phyloP scores from a whole-genome alignment of 2,797 vertebrate species.

The Anguilla anguilla region DNA sequence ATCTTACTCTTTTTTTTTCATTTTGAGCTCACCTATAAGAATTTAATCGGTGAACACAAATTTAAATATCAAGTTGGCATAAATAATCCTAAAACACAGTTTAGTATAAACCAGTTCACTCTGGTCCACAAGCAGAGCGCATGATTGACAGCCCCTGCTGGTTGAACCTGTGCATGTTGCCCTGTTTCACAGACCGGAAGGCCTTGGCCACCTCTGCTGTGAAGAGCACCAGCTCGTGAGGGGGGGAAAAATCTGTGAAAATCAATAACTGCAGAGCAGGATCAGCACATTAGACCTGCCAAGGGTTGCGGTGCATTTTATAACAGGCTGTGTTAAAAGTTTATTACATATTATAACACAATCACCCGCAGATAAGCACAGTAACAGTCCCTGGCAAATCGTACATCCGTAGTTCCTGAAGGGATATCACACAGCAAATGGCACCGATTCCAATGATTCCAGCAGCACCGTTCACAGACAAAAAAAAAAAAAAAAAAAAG shows the following conservation, averaged over 20 bases:
- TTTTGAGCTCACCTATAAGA: not conserved
- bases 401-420: not conserved
- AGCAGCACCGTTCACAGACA: not conserved
- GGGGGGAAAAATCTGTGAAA: not conserved
- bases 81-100: not conserved
- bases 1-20: not conserved
- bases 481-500: not conserved
- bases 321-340: not conserved
- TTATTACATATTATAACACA: conserved; percentile 26
- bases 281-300: not conserved
- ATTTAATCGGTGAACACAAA: not conserved
- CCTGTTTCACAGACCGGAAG: not conserved
- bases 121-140: not conserved
- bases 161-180: not conserved
- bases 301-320: not conserved
- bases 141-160: not conserved
- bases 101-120: not conserved
- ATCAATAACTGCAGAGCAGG: not conserved
- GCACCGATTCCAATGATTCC: not conserved
- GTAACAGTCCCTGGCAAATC: not conserved
- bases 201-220: not conserved
- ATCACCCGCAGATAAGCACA: not conserved
- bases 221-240: not conserved
- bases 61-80: not conserved
- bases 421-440: not conserved